Evolutionary conservation across 2,888 invertebrate species (phyloP).

Genomic region (Dasysyrphus albostriatus): DNA sequence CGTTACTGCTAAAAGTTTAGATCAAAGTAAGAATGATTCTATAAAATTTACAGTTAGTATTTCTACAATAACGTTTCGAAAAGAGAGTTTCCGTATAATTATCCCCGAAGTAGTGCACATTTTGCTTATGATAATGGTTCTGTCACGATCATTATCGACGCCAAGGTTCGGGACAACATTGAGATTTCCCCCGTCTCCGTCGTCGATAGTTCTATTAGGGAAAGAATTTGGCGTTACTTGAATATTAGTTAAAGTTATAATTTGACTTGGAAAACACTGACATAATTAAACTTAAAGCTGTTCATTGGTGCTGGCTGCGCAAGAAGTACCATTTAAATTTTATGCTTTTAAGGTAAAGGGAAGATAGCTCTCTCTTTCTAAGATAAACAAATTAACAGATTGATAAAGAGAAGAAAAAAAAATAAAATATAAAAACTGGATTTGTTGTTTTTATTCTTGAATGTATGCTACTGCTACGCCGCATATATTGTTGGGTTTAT

Average conservation of each 20-base stretch:
- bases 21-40: constrained; percentile 82
- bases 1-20: constrained; percentile 80
- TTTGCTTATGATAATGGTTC: constrained; percentile 58
- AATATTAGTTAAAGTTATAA: constrained; percentile 46
- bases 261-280: constrained; percentile 53
- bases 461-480: constrained; percentile 54
- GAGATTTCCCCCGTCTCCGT: constrained; percentile 36
- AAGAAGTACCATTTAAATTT: constrained; percentile 8
- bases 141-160: constrained; percentile 27
- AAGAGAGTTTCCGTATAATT: constrained; percentile 70
- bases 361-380: constrained; percentile 60
- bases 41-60: constrained; percentile 76
- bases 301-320: constrained; percentile 18
- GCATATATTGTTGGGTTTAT: constrained; percentile 50
- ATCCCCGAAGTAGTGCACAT: constrained; percentile 76
- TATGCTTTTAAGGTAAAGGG: constrained; percentile 57
- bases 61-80: constrained; percentile 73
- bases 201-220: constrained; percentile 56
- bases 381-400: constrained; percentile 60
- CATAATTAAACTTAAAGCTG: constrained; percentile 50
- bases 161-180: constrained; percentile 40
- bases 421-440: constrained; percentile 76
- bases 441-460: constrained; percentile 76
- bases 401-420: constrained; percentile 68
- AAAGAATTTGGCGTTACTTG: constrained; percentile 62